Percentiles rank a stretch among this genome's conserved stretches.
These are phyloP conservation scores for Pseudobourletiella spinata DNA, from an alignment of 1,140 invertebrate genomes.

Conservation along the genomic window DNA sequence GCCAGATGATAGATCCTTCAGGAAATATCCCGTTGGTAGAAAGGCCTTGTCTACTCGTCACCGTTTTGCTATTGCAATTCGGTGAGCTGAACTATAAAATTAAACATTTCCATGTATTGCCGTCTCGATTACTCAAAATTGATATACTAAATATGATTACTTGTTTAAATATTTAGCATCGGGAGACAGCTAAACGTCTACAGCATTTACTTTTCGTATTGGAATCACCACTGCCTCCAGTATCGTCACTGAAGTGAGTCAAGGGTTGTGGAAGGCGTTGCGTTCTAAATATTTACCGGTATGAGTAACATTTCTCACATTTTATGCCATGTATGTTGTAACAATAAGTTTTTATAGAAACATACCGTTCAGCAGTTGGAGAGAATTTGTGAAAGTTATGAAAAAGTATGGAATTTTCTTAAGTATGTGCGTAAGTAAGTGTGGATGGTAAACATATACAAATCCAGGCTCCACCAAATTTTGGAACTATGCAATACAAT, in stretches of 20 bases:
- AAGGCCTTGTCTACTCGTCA: conserved; percentile 2
- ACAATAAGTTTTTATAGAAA: conserved; percentile 32
- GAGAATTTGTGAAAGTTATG: conserved; percentile 38
- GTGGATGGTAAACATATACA: conserved; percentile 38
- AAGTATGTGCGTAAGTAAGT: conserved; percentile 32
- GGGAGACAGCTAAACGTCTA: conserved; percentile 29
- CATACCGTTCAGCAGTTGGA: conserved; percentile 36
- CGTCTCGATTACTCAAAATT: no score
- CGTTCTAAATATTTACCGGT: conserved; percentile 14
- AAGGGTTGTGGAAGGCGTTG: conserved; percentile 28
- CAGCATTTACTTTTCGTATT: no score
- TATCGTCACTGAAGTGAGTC: conserved; percentile 32
- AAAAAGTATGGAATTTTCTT: no score
- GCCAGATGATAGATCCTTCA: no score
- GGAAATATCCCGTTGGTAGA: conserved; percentile 2
- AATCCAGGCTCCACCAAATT: no score
- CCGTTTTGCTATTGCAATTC: neutral
- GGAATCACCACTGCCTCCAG: conserved; percentile 27
- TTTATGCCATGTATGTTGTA: neutral
- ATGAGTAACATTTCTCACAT: neutral
- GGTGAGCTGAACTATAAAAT: conserved; percentile 4
- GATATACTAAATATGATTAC: neutral
- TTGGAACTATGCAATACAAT: conserved; percentile 42
- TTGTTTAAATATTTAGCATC: conserved; percentile 28
- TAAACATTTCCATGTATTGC: no score